These are phyloP conservation scores for Zygaena filipendulae DNA, from an alignment of 2,888 invertebrate genomes.

Conservation along the genomic window DNA sequence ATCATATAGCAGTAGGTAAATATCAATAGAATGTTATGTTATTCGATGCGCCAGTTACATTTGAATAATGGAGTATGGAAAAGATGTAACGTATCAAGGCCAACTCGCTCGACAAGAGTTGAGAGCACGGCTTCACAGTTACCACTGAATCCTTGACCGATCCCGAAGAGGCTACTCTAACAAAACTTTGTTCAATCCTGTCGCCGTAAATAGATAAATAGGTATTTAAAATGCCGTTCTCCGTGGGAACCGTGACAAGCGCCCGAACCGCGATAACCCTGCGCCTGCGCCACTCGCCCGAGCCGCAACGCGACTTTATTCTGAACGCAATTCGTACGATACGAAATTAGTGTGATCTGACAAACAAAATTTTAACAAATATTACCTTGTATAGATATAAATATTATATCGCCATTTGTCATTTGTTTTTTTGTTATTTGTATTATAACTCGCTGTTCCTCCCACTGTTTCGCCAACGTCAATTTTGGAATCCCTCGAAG, in stretches of 20 bases:
- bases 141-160: slow-evolving; percentile 64
- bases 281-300: slow-evolving; percentile 26
- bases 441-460: too few species aligned
- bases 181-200: slow-evolving; percentile 56
- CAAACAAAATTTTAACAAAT: too few species aligned
- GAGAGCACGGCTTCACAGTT: slow-evolving; percentile 56
- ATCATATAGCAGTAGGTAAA: too few species aligned
- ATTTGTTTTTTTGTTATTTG: too few species aligned
- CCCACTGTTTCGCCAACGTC: too few species aligned
- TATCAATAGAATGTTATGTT: too few species aligned
- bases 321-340: neutral
- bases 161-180: slow-evolving; percentile 64
- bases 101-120: slow-evolving; percentile 39
- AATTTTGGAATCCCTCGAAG: too few species aligned
- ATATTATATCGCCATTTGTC: too few species aligned
- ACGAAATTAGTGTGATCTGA: too few species aligned
- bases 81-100: slow-evolving; percentile 49
- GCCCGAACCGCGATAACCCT: slow-evolving; percentile 38
- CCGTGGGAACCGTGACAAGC: slow-evolving; percentile 63
- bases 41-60: slow-evolving; percentile 22
- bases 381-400: too few species aligned
- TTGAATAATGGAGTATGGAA: slow-evolving; percentile 50
- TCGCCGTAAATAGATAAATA: slow-evolving; percentile 59
- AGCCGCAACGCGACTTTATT: slow-evolving; percentile 15
- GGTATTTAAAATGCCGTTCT: slow-evolving; percentile 64